Evolutionary conservation across 1,140 invertebrate species (phyloP).

Genomic region (Drosophila leontia): DNA sequence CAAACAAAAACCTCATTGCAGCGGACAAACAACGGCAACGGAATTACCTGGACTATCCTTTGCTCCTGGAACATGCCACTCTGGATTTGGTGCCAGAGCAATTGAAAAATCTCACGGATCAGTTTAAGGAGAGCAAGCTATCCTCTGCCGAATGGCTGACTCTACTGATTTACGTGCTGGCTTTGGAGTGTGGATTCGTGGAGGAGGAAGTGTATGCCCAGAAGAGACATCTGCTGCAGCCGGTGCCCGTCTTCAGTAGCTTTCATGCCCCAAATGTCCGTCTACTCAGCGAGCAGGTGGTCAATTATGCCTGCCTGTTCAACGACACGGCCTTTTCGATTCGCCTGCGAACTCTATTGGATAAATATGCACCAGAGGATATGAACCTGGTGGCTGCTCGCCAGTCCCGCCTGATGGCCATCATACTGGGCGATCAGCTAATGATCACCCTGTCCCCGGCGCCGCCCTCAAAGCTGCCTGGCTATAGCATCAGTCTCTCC

Average conservation of each 20-base stretch:
- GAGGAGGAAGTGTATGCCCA: conserved; percentile 43
- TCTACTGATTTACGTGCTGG: conserved; percentile 61
- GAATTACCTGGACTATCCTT: conserved; percentile 17
- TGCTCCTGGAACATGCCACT: conserved; percentile 64
- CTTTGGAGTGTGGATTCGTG: conserved; percentile 67
- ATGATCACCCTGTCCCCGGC: conserved; percentile 64
- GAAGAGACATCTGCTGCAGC: conserved; percentile 34
- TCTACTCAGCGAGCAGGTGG: conserved; percentile 36
- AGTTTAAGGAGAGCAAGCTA: conserved; percentile 7
- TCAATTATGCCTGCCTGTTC: conserved; percentile 17
- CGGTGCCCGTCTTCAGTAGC: conserved; percentile 49
- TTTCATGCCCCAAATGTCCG: conserved; percentile 71
- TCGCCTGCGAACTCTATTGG: conserved; percentile 49
- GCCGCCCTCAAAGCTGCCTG: conserved; percentile 29
- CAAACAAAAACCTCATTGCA: conserved; percentile 55
- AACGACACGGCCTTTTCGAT: conserved; percentile 33
- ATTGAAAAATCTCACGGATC: conserved; percentile 46
- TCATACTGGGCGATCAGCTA: conserved; percentile 65
- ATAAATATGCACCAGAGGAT: conserved; percentile 7
- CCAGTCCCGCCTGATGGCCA: conserved; percentile 44
- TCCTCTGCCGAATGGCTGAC: conserved; percentile 40
- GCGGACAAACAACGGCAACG: conserved; percentile 10
- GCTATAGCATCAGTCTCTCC: conserved; percentile 61
- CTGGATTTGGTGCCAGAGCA: conserved; percentile 53
- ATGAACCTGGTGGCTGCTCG: conserved; percentile 6